Percentiles rank a stretch among this genome's conserved stretches.
phyloP scores from a whole-genome alignment of 2,113 vertebrate species.

The Carassius auratus region DNA sequence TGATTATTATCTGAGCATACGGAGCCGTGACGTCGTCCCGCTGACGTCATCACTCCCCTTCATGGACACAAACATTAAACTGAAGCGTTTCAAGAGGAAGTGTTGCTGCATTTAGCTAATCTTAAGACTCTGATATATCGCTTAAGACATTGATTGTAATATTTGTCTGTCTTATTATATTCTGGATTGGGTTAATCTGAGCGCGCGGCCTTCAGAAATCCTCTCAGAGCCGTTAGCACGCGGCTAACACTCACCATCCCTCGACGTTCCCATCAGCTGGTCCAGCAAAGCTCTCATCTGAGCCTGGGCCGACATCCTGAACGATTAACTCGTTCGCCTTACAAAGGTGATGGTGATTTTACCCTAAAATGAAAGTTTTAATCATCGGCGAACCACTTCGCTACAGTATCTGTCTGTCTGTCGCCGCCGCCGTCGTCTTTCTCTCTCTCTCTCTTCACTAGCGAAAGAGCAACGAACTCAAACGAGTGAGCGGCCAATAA shows the following conservation, averaged over 20 bases:
- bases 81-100: constrained; percentile 31
- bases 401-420: neutral
- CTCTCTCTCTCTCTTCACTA: neutral
- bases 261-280: constrained; percentile 94
- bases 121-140: neutral
- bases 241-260: constrained; percentile 90
- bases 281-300: constrained; percentile 96
- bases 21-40: neutral
- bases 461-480: neutral
- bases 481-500: constrained; percentile 2
- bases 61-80: constrained; percentile 71
- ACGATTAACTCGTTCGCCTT: neutral
- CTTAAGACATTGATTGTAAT: neutral
- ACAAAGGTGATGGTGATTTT: neutral
- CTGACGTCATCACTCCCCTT: neutral
- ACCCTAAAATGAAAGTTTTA: neutral
- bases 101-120: neutral
- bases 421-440: neutral
- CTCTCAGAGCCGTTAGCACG: constrained; percentile 65
- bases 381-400: neutral
- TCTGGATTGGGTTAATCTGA: constrained; percentile 15
- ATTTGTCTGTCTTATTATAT: neutral
- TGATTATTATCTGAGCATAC: neutral
- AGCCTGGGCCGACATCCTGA: constrained; percentile 91
- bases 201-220: constrained; percentile 41